phyloP scores from a whole-genome alignment of 2,797 vertebrate species.

The Propithecus deckenii region DNA sequence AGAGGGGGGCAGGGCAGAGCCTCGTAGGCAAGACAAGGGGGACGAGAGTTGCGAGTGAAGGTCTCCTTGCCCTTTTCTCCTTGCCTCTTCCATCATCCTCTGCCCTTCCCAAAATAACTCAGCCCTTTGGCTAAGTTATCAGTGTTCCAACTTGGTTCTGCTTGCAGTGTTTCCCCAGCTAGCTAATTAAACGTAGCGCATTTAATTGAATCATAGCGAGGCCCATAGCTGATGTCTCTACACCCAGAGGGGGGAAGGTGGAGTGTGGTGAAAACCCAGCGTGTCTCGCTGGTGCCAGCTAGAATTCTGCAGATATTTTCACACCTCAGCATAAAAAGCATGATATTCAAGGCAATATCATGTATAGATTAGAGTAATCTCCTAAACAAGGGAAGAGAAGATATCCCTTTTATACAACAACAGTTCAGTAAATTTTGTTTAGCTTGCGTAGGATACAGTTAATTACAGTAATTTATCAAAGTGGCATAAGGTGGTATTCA shows the following conservation, averaged over 20 bases:
- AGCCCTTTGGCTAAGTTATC: constrained; percentile 62
- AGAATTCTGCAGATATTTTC: constrained; percentile 34
- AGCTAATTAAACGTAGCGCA: constrained; percentile 80
- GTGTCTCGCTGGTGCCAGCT: not conserved
- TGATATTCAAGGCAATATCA: constrained; percentile 64
- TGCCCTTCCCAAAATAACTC: constrained; percentile 53
- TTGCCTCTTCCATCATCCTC: not conserved
- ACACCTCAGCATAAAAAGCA: constrained; percentile 61
- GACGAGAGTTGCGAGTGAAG: not conserved
- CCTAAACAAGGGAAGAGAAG: constrained; percentile 68
- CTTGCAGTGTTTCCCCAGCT: constrained; percentile 68
- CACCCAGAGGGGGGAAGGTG: not conserved
- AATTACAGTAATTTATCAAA: constrained; percentile 94
- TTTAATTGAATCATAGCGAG: constrained; percentile 80
- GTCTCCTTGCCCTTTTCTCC: not conserved
- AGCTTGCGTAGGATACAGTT: constrained; percentile 88
- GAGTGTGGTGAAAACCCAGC: not conserved
- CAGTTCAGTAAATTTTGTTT: constrained; percentile 88
- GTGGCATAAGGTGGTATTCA: constrained; percentile 87
- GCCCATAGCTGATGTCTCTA: constrained; percentile 49
- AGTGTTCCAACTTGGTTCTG: constrained; percentile 59
- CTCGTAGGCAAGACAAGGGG: not conserved
- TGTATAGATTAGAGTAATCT: constrained; percentile 71
- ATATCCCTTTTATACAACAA: constrained; percentile 83
- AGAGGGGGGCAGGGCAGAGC: not conserved